Conservation (phyloP, 2,888 invertebrate genomes). For the Acheta domesticus region DNA sequence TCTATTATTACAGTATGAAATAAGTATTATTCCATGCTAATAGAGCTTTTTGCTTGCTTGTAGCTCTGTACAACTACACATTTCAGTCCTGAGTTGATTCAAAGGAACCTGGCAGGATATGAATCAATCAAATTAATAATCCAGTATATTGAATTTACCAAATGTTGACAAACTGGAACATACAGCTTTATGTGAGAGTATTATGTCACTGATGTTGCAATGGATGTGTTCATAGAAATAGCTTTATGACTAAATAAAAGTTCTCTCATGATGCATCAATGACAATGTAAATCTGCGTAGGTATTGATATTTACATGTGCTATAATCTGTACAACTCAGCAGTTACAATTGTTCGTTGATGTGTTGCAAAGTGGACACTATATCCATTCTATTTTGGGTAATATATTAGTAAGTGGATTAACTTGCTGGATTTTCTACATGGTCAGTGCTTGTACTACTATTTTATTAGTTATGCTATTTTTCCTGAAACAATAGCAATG, state of each 20-base stretch:
- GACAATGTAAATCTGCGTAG: background rate
- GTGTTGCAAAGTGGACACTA: slow-evolving; percentile 4
- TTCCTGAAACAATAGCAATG: slow-evolving; percentile 24
- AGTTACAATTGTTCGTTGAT: background rate
- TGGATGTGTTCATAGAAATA: slow-evolving; percentile 12
- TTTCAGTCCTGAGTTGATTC: slow-evolving; percentile 31
- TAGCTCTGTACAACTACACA: slow-evolving; percentile 32
- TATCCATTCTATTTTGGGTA: slow-evolving; percentile 18
- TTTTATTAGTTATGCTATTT: slow-evolving; percentile 19
- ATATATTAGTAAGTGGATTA: background rate
- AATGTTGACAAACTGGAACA: slow-evolving; percentile 12
- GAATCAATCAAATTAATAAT: background rate
- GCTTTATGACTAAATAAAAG: slow-evolving; percentile 2
- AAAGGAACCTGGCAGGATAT: slow-evolving; percentile 19
- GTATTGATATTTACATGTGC: background rate
- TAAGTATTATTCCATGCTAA: slow-evolving; percentile 36
- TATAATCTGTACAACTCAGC: background rate
- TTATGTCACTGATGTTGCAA: slow-evolving; percentile 22
- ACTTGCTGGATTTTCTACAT: slow-evolving; percentile 18
- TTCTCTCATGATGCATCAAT: slow-evolving; percentile 10
- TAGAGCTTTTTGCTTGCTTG: slow-evolving; percentile 37
- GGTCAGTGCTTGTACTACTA: slow-evolving; percentile 5
- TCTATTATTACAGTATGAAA: background rate
- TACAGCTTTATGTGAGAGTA: slow-evolving; percentile 18
- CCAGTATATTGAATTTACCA: slow-evolving; percentile 18